Evolutionary conservation across 2,888 invertebrate species (phyloP), one percentile per base, ranked within the genome.

Genomic region (Orchesellides sinensis): DNA sequence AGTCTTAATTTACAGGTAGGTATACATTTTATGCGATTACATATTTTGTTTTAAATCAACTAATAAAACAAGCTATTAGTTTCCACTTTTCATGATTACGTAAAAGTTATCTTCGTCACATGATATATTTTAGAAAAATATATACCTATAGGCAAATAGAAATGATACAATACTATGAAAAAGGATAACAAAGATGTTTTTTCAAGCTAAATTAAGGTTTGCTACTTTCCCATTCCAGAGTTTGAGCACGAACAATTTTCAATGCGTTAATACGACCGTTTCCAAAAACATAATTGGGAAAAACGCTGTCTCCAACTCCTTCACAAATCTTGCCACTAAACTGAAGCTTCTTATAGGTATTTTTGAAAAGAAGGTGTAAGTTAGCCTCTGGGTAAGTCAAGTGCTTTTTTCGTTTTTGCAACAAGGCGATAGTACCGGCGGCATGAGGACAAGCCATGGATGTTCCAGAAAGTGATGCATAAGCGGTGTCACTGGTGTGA

Each of bases 401-500:
- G 3, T 12, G 12, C 10, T 1, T 23, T 17, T 49, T 32, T 10
- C 27, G 5, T 4, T 59, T 45, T n/a, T 27, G 61, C n/a, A 81
- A 29, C 0, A 81, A 45, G n/a, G 74, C 74, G 12, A 74, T 59
- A 1, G 69, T 54, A 17, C 81, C 81, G 23, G 81, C 49, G 6
- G 63, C 21, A 63, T 63, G 63, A 8, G 63, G 63, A 2, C 5
- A 2, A 19, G 47, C 45, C 82, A 84, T 83, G 45, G 59, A 66
- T 0, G 84, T 84, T 29, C 84, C 84, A 10, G 74, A 75, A 32
- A 35, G 27, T 1, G 8, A 61, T 1, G 27, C 56, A 17, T 84
- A 84, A 0, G 73, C 45, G 45, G 19, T 14, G 45, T 84, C 75
- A n/a, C 35, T n/a, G 0, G 10, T 29, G 32, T 72, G 69, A 19